Evolutionary conservation across 1,140 invertebrate genomes (phyloP).

Genomic region (Microplitis mediator): DNA sequence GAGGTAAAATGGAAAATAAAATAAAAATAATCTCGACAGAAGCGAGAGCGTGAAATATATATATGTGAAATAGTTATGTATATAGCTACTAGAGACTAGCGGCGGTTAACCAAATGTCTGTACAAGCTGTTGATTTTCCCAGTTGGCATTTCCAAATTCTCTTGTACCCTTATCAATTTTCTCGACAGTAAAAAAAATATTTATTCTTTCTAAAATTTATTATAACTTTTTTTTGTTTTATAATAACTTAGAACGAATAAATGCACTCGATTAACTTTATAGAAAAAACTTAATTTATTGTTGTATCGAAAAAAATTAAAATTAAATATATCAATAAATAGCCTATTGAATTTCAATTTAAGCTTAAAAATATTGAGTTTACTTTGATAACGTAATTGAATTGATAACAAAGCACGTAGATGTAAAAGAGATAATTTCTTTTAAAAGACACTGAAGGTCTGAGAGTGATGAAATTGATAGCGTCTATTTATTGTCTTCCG

Average conservation of each 20-base stretch:
- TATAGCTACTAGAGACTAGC: not conserved
- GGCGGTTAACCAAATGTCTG: conserved; percentile 24
- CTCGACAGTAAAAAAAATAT: not conserved
- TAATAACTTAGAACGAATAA: not conserved
- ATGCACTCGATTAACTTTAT: no score
- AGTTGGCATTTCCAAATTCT: conserved; percentile 8
- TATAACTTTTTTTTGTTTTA: not conserved
- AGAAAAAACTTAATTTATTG: no score
- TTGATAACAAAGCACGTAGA: no score
- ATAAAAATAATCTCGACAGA: not conserved
- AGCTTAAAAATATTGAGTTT: no score
- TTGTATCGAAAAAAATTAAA: no score
- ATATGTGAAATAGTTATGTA: not conserved
- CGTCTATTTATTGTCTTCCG: no score
- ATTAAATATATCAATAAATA: no score
- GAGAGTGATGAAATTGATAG: no score
- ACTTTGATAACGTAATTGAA: no score
- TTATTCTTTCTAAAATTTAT: not conserved
- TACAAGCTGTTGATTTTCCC: conserved; percentile 30
- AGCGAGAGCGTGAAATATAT: not conserved
- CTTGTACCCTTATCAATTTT: conserved; percentile 9
- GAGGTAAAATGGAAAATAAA: not conserved
- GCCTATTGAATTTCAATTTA: no score
- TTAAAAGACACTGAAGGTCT: no score
- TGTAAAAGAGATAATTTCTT: no score